Evolutionary conservation across 2,113 vertebrate genomes (phyloP).

Genomic region (Hypomesus transpacificus): DNA sequence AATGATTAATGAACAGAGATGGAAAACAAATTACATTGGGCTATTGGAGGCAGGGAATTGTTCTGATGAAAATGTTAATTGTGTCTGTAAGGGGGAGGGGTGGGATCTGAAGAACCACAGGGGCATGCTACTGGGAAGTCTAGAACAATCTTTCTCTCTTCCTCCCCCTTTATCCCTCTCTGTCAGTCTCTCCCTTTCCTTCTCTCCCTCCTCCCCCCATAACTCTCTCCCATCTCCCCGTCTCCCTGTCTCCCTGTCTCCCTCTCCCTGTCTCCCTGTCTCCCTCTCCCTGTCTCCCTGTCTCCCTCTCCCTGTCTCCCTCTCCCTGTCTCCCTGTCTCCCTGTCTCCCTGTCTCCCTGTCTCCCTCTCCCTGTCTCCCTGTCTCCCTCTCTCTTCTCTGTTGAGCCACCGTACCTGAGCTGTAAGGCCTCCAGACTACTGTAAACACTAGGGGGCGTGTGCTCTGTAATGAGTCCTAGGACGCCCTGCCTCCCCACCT

Average conservation of each 20-base stretch:
- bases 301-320: constrained; percentile 59
- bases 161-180: too few species aligned
- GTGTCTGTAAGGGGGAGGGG: constrained; percentile 82
- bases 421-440: too few species aligned
- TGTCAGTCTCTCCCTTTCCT: constrained; percentile 53
- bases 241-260: constrained; percentile 41
- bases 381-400: constrained; percentile 60
- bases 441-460: too few species aligned
- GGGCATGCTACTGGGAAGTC: constrained; percentile 51
- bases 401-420: constrained; percentile 40
- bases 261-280: constrained; percentile 52
- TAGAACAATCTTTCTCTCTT: constrained; percentile 55
- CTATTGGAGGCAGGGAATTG: constrained; percentile 99
- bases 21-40: constrained; percentile 99
- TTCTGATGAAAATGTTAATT: constrained; percentile 99
- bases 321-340: constrained; percentile 41
- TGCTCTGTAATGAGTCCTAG: neutral
- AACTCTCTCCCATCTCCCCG: constrained; percentile 61
- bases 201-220: too few species aligned
- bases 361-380: constrained; percentile 59
- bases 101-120: constrained; percentile 44
- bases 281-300: constrained; percentile 61
- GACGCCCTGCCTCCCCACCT: constrained; percentile 31
- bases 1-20: constrained; percentile 99
- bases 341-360: constrained; percentile 54